Evolutionary conservation across 1,140 invertebrate genomes (phyloP).

Genomic region (Paramacrobiotus metropolitanus): DNA sequence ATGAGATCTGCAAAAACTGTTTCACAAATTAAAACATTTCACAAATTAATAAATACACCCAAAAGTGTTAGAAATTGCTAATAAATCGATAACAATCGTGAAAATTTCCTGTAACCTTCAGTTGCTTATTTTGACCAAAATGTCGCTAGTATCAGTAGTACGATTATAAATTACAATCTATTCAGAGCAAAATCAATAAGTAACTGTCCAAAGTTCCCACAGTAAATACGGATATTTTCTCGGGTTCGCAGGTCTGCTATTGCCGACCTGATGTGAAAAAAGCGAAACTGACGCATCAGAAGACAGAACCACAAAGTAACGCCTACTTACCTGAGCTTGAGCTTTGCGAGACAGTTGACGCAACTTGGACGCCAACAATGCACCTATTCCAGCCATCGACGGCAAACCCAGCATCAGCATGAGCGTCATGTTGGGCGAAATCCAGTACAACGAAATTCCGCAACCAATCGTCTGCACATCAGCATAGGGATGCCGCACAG

Average conservation of each 20-base stretch:
- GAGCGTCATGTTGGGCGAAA: conserved; percentile 65
- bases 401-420: conserved; percentile 58
- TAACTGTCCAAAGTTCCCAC: too few relatives aligned
- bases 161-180: too few relatives aligned
- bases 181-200: too few relatives aligned
- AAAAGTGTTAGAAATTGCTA: neutral
- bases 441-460: conserved; percentile 43
- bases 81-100: too few relatives aligned
- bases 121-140: neutral
- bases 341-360: conserved; percentile 44
- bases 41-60: neutral
- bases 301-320: too few relatives aligned
- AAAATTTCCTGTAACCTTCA: too few relatives aligned
- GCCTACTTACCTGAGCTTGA: conserved; percentile 46
- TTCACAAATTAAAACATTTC: neutral
- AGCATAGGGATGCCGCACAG: conserved; percentile 3
- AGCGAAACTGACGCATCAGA: too few relatives aligned
- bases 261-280: too few relatives aligned
- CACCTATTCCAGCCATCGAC: conserved; percentile 46
- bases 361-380: conserved; percentile 43
- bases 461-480: conserved; percentile 43
- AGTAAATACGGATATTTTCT: neutral
- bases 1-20: neutral
- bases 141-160: too few relatives aligned
- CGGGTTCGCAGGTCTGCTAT: too few relatives aligned